phyloP scores from a whole-genome alignment of 2,113 vertebrate species.

The Eudorcas thomsonii region DNA sequence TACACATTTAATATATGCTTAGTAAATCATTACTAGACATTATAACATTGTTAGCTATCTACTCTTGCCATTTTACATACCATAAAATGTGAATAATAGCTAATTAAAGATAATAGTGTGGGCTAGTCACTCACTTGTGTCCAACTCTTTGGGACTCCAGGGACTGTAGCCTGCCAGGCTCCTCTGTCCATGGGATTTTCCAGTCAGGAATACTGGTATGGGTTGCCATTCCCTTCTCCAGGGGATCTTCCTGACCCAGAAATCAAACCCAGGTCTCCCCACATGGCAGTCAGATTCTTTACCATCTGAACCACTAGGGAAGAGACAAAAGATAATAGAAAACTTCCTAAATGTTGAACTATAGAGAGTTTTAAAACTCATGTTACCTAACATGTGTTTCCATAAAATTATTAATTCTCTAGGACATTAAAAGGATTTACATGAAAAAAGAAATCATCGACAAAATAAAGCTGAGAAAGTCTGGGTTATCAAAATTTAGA shows the following conservation, averaged over 20 bases:
- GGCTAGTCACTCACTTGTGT: neutral
- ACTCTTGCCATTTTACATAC: neutral
- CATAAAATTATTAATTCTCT: neutral
- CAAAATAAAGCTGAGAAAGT: neutral
- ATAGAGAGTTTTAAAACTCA: neutral
- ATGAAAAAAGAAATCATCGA: neutral
- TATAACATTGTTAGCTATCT: neutral
- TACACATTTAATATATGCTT: neutral
- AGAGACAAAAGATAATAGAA: neutral
- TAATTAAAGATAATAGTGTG: neutral
- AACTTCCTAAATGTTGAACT: neutral
- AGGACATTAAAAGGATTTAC: neutral
- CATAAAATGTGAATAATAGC: neutral
- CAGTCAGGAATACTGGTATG: neutral
- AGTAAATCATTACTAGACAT: neutral
- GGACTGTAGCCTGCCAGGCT: neutral
- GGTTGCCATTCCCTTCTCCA: neutral
- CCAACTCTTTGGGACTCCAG: neutral
- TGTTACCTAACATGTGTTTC: neutral
- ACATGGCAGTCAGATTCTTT: neutral
- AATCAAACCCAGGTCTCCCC: neutral
- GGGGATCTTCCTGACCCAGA: accelerated
- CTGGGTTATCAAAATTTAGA: neutral
- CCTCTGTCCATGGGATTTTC: neutral
- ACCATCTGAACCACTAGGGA: neutral